Conservation (phyloP, 2,797 vertebrate genomes). For the Acipenser oxyrinchus region DNA sequence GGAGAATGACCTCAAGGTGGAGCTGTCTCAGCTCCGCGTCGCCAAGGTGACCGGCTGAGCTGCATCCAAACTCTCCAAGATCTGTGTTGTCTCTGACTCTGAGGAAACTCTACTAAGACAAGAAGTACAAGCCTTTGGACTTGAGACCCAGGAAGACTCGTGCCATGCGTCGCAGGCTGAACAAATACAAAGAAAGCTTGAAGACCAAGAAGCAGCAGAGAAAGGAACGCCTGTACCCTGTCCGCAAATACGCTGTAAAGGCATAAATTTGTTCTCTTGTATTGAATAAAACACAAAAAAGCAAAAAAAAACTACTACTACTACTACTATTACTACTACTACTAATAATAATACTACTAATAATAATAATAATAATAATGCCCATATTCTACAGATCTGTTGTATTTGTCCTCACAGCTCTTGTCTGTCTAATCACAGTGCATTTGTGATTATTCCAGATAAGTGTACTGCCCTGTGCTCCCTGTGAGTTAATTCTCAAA, state of each 20-base stretch:
- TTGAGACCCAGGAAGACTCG: constrained; percentile 96
- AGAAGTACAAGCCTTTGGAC: constrained; percentile 96
- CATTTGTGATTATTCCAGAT: no score
- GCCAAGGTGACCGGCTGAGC: constrained; percentile 95
- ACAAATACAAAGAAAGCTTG: constrained; percentile 82
- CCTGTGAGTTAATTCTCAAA: no score
- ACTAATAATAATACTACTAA: no score
- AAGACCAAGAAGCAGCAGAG: constrained; percentile 92
- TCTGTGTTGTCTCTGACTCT: constrained; percentile 92
- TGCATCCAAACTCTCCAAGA: constrained; percentile 95
- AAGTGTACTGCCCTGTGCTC: no score
- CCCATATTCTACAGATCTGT: no score
- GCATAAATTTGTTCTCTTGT: constrained; percentile 57
- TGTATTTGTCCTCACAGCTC: no score
- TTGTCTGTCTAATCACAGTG: no score
- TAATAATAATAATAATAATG: no score
- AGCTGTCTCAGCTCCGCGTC: constrained; percentile 90
- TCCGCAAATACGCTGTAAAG: constrained; percentile 91
- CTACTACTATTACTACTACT: no score
- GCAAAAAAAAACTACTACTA: background rate
- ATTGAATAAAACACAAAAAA: background rate
- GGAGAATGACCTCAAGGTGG: constrained; percentile 93
- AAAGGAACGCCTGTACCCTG: constrained; percentile 80
- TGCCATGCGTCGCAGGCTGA: constrained; percentile 83
- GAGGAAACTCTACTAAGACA: constrained; percentile 97